These are phyloP conservation scores for Rhegmatorhina hoffmannsi DNA, from an alignment of 2,113 vertebrate species.

Conservation along the genomic window DNA sequence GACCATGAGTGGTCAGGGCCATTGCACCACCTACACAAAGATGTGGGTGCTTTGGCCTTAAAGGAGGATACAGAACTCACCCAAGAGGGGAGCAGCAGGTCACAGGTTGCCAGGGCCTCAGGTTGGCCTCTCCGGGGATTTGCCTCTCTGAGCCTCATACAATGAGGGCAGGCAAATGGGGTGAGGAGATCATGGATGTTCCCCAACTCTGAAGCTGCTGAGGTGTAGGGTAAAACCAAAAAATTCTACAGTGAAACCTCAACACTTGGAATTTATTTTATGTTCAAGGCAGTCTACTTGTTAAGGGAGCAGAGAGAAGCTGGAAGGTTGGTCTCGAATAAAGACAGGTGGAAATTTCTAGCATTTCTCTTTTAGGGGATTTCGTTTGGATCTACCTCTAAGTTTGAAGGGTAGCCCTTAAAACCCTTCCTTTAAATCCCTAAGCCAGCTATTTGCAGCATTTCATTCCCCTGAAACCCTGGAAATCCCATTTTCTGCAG, in stretches of 20 bases:
- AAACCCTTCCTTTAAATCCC: background rate
- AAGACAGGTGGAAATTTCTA: background rate
- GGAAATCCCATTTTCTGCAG: background rate
- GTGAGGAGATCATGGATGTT: background rate
- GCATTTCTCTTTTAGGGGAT: background rate
- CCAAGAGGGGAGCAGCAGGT: background rate
- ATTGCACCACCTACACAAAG: rapidly evolving
- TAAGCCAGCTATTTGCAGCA: background rate
- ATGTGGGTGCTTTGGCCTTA: rapidly evolving
- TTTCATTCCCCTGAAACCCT: background rate
- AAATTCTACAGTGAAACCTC: background rate
- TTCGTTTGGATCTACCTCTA: background rate
- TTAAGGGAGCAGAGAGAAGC: background rate
- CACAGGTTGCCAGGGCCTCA: rapidly evolving
- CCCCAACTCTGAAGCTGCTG: background rate
- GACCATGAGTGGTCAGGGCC: rapidly evolving
- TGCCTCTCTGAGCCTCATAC: background rate
- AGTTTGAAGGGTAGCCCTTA: background rate
- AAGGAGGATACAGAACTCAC: background rate
- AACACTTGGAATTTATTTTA: background rate
- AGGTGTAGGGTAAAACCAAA: background rate
- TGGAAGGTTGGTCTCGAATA: background rate
- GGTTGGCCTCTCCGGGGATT: background rate
- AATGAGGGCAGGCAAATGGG: background rate
- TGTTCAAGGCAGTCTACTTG: background rate